phyloP scores from a whole-genome alignment of 2,797 vertebrate genomes.

The Poeciliopsis turneri region DNA sequence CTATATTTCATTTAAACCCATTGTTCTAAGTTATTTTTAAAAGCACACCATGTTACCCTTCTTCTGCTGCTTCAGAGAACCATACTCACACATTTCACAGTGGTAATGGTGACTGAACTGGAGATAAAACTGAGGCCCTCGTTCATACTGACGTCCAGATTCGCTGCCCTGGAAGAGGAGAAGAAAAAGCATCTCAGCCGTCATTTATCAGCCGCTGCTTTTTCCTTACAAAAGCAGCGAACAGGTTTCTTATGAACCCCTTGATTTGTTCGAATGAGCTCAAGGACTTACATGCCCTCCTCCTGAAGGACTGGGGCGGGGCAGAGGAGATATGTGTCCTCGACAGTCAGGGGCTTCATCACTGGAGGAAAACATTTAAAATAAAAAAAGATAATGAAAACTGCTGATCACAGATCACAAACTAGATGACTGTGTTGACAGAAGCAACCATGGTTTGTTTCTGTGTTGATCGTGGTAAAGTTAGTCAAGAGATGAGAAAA shows the following conservation, averaged over 20 bases:
- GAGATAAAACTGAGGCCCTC: slow-evolving; percentile 98
- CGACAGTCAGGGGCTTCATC: slow-evolving; percentile 93
- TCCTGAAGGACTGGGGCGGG: slow-evolving; percentile 92
- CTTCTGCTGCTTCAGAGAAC: neutral
- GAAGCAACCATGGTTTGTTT: neutral
- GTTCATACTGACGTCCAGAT: slow-evolving; percentile 98
- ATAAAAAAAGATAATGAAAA: slow-evolving; percentile 17
- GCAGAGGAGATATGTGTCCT: slow-evolving; percentile 95
- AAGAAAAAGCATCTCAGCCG: slow-evolving; percentile 2
- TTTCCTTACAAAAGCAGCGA: slow-evolving; percentile 4
- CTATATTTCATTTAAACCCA: neutral
- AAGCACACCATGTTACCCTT: neutral
- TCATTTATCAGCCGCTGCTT: neutral
- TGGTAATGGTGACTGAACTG: slow-evolving; percentile 97
- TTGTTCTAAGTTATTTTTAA: neutral
- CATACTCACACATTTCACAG: slow-evolving; percentile 94
- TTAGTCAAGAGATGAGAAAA: neutral
- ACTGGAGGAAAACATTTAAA: slow-evolving; percentile 74
- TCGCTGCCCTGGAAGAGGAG: slow-evolving; percentile 86
- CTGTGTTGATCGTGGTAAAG: neutral
- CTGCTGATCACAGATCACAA: neutral
- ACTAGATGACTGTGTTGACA: neutral
- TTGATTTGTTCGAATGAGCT: slow-evolving; percentile 24
- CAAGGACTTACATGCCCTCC: slow-evolving; percentile 91
- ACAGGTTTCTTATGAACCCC: slow-evolving; percentile 21